Percentiles rank a stretch among this genome's conserved stretches.
phyloP scores from a whole-genome alignment of 1,140 invertebrate species.

The Monomorium pharaonis region DNA sequence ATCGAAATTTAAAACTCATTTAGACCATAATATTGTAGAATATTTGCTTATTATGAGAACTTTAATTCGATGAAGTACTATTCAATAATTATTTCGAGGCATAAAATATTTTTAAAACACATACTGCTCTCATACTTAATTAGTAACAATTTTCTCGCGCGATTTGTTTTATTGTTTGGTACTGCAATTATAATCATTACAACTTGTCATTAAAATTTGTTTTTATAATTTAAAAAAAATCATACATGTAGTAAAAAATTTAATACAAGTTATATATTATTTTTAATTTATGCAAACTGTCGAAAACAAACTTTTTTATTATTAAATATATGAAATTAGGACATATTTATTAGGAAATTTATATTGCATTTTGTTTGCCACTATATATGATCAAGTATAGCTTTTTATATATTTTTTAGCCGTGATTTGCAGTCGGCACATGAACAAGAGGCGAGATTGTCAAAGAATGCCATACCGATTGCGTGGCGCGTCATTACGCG shows the following conservation, averaged over 20 bases:
- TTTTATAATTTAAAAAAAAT: neutral
- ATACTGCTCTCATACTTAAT: neutral
- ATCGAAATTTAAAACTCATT: slow-evolving; percentile 75
- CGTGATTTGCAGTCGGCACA: neutral
- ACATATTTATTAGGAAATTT: neutral
- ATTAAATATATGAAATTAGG: neutral
- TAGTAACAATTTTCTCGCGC: neutral
- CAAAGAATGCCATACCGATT: slow-evolving; percentile 49
- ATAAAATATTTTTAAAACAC: neutral
- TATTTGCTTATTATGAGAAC: neutral
- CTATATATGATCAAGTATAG: neutral
- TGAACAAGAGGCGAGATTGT: slow-evolving; percentile 20
- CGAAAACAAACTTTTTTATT: neutral
- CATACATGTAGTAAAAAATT: neutral
- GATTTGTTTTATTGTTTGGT: neutral
- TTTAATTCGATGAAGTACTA: neutral
- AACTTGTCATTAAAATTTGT: neutral
- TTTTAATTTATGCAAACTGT: neutral
- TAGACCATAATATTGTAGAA: neutral
- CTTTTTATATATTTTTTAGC: neutral
- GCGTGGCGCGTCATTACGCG: slow-evolving; percentile 21
- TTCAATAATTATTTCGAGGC: neutral
- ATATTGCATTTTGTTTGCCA: neutral
- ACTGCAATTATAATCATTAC: neutral
- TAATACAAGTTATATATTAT: neutral